Conservation (phyloP, 2,797 vertebrate genomes). For the Syngnathus acus region DNA sequence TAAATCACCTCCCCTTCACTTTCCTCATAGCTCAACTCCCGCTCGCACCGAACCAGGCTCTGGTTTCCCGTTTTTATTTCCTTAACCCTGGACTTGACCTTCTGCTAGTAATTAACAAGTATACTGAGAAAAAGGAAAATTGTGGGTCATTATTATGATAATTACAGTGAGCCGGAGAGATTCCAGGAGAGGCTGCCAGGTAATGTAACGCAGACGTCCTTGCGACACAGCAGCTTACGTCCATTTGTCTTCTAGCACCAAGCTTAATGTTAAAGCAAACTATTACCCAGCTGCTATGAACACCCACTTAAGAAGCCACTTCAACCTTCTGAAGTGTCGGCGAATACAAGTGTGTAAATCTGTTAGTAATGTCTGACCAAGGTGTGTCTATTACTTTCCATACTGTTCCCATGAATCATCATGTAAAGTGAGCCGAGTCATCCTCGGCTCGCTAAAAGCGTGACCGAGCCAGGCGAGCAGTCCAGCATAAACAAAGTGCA, state of each 20-base stretch:
- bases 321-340: not conserved
- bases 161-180: conserved; percentile 49
- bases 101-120: conserved; percentile 64
- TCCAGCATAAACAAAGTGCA: conserved; percentile 4
- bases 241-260: conserved; percentile 42
- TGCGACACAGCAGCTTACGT: conserved; percentile 37
- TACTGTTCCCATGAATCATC: conserved; percentile 5
- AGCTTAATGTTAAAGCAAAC: not conserved
- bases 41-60: conserved; percentile 16
- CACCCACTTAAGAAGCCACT: conserved; percentile 46
- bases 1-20: conserved; percentile 4
- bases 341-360: not conserved
- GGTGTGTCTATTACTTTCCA: conserved; percentile 4
- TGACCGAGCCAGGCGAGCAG: conserved; percentile 29
- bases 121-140: conserved; percentile 64
- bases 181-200: conserved; percentile 55
- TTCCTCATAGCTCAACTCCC: conserved; percentile 4
- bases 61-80: conserved; percentile 33
- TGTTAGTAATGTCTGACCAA: not conserved
- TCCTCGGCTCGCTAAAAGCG: conserved; percentile 26
- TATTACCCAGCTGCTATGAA: conserved; percentile 46
- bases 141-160: conserved; percentile 67
- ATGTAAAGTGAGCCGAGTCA: conserved; percentile 36
- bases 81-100: conserved; percentile 61
- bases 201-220: conserved; percentile 36